phyloP scores from a whole-genome alignment of 2,797 vertebrate species.

The Tachyglossus aculeatus region DNA sequence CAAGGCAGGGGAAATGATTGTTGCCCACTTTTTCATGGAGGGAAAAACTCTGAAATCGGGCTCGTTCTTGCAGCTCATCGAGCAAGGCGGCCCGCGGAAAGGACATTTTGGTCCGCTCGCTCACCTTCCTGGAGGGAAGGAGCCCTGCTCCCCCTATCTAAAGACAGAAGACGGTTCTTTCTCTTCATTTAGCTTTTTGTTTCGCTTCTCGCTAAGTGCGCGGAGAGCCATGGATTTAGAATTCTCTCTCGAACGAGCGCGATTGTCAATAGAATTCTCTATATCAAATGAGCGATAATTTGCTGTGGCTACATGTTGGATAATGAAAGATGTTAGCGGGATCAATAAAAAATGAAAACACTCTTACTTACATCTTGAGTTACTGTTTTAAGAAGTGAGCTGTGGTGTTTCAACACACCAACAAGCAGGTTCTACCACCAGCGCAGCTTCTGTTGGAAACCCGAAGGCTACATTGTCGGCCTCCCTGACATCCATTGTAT shows the following conservation, averaged over 20 bases:
- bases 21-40: not conserved
- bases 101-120: slow-evolving; percentile 44
- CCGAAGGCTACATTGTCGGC: no score
- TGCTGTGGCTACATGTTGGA: slow-evolving; percentile 76
- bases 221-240: slow-evolving; percentile 51
- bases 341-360: slow-evolving; percentile 82
- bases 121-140: slow-evolving; percentile 19
- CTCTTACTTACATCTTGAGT: slow-evolving; percentile 80
- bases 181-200: slow-evolving; percentile 28
- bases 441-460: slow-evolving; percentile 24
- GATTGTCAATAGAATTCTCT: slow-evolving; percentile 72
- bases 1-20: slow-evolving; percentile 12
- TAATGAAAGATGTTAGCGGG: slow-evolving; percentile 79
- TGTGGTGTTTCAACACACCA: slow-evolving; percentile 62
- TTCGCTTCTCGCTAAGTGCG: slow-evolving; percentile 13
- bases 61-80: slow-evolving; percentile 13
- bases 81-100: slow-evolving; percentile 20
- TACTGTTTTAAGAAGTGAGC: slow-evolving; percentile 73
- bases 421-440: slow-evolving; percentile 54
- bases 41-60: slow-evolving; percentile 20
- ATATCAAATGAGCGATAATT: slow-evolving; percentile 80
- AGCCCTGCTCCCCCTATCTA: slow-evolving; percentile 36
- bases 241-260: slow-evolving; percentile 57
- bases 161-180: slow-evolving; percentile 34
- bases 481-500: no score